These are phyloP conservation scores for Trissoscelio sp. DNA, from an alignment of 2,888 invertebrate species.

Conservation along the genomic window DNA sequence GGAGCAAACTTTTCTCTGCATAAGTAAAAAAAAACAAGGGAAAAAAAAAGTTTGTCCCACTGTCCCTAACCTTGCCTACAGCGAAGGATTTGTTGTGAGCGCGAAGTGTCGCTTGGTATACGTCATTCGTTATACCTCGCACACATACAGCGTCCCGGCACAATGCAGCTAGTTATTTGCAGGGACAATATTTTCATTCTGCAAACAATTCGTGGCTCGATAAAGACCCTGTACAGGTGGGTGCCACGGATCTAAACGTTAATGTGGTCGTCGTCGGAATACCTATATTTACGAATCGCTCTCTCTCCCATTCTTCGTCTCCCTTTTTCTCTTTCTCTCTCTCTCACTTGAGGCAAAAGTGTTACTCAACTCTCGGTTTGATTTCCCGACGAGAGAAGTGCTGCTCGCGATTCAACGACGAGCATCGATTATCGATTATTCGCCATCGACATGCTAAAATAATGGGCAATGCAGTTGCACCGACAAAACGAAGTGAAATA, in stretches of 20 bases:
- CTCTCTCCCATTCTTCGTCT: constrained; percentile 55
- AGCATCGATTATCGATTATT: constrained; percentile 63
- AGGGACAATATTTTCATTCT: constrained; percentile 83
- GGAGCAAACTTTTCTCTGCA: too few species aligned
- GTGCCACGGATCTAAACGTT: constrained; percentile 71
- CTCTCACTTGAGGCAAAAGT: constrained; percentile 45
- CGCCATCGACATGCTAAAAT: constrained; percentile 35
- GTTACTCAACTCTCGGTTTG: constrained; percentile 61
- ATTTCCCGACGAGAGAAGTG: constrained; percentile 58
- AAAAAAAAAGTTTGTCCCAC: constrained; percentile 1
- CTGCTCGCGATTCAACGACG: constrained; percentile 38
- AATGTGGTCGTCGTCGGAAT: constrained; percentile 67
- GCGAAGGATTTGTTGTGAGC: constrained; percentile 39
- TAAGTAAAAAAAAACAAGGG: not conserved
- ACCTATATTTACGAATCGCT: constrained; percentile 76
- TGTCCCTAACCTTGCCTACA: constrained; percentile 45
- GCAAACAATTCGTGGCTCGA: constrained; percentile 82
- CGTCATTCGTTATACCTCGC: constrained; percentile 49
- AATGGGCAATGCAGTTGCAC: constrained; percentile 35
- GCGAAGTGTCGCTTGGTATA: constrained; percentile 50
- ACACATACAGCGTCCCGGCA: constrained; percentile 33
- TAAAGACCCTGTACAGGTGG: constrained; percentile 79
- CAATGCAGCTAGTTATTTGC: constrained; percentile 79
- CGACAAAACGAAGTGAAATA: constrained; percentile 25
- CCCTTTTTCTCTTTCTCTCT: constrained; percentile 38